Base-by-base conservation (phyloP, 2,113 vertebrate species). In the Odontophorus gujanensis region DNA sequence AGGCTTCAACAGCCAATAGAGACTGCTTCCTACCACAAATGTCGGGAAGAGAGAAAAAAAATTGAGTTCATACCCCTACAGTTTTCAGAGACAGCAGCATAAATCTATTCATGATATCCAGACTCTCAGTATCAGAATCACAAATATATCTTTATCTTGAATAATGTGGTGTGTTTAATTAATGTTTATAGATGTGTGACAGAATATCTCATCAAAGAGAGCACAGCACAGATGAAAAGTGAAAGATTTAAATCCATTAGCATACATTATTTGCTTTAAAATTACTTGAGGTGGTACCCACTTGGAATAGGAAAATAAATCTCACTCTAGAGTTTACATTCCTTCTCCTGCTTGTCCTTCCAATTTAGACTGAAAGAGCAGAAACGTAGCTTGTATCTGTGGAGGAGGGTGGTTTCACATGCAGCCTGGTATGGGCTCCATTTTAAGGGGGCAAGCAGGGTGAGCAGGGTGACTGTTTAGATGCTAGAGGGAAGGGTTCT, bases 191-290 rank as follows among this genome's bases (percentile, higher is more conserved):
- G 34, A 45, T 79, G 73, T 66, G 14, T 80, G 63, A 71, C 71
- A 91, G 81, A 89, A 48, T 78, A 32, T 24, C n/a, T 80, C 45
- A 81, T 66, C 32, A 82, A 66, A 82, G 11, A 59, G 11, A 85
- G 32, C 30, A n/a, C 7, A 87, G 32, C 14, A 53, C 42, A 92
- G 59, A 83, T 47, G 57, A 83, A 85, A 89, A 81, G 48, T 45
- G 43, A 43, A 94, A 77, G 2, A 79, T 55, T 50, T 55, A 87
- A 80, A 89, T 85, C 51, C 53, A 93, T 89, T 89, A 93, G 50
- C 50, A 55, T 82, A 71, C 7, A 66, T 45, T 84, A 84, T 79
- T 92, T 89, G 57, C 83, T 87, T 94, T 95, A 85, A 79, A 93
- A 92, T 85, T 76, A 75, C 30, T 62, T 72, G 62, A 63, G 45